phyloP scores from a whole-genome alignment of 2,113 vertebrate species.

The Phodopus roborovskii region DNA sequence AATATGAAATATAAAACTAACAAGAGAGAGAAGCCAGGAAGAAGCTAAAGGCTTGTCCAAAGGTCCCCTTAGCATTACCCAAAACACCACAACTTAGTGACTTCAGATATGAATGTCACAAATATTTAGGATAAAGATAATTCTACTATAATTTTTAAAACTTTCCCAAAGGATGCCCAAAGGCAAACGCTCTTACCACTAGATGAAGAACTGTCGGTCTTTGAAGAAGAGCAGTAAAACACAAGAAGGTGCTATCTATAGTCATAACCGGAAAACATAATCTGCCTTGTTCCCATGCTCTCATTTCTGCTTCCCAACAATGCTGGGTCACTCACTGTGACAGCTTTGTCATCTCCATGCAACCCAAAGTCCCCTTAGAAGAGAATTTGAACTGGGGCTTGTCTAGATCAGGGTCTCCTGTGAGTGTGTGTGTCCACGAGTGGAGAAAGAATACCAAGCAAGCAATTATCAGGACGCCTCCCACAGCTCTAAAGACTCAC shows the following conservation, averaged over 20 bases:
- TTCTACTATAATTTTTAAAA: not conserved
- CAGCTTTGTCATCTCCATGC: not conserved
- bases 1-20: constrained; percentile 29
- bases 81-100: not conserved
- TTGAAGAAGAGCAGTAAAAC: not conserved
- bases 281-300: not conserved
- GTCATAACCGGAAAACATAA: not conserved
- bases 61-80: not conserved
- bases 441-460: not conserved
- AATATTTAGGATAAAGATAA: not conserved
- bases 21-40: not conserved
- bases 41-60: not conserved
- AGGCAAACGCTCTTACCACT: not conserved
- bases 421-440: too few relatives aligned
- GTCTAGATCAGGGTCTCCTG: not conserved
- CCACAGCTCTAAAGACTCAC: not conserved
- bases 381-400: too few relatives aligned
- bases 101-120: not conserved
- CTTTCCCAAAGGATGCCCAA: not conserved
- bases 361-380: not conserved
- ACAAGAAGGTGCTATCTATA: rapidly evolving
- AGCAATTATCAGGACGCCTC: not conserved
- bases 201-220: not conserved
- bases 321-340: not conserved
- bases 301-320: not conserved